Evolutionary conservation across 2,113 vertebrate genomes (phyloP).

Genomic region (Lophura nycthemera): DNA sequence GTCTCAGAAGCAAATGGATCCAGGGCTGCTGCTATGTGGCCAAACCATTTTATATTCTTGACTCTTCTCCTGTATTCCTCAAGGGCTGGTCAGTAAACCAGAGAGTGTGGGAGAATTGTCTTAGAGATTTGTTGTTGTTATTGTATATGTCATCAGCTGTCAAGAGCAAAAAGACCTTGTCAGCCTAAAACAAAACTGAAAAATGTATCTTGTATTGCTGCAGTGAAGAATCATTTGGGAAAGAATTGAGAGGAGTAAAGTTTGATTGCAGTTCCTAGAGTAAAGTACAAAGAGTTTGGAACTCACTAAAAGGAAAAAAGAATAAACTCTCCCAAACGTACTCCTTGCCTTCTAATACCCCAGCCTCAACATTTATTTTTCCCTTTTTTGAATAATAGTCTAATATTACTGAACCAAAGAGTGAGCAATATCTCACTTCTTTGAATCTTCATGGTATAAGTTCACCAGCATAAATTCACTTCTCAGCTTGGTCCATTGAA

Average conservation of each 20-base stretch:
- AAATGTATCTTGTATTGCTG: background rate
- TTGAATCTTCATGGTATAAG: conserved; percentile 13
- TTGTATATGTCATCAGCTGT: background rate
- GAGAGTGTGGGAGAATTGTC: background rate
- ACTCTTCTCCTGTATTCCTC: conserved; percentile 8
- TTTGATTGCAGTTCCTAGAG: background rate
- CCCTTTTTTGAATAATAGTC: conserved; percentile 13
- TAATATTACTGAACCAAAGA: background rate
- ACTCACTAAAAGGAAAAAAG: background rate
- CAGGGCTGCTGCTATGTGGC: background rate
- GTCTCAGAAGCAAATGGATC: background rate
- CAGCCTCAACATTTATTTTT: background rate
- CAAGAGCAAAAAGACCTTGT: conserved; percentile 16
- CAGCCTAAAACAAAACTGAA: conserved; percentile 37
- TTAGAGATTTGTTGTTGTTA: conserved; percentile 36
- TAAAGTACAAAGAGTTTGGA: background rate
- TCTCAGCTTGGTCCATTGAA: background rate
- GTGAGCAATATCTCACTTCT: conserved; percentile 20
- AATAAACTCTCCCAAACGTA: background rate
- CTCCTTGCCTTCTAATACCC: background rate
- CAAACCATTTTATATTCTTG: conserved; percentile 12
- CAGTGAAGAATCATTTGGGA: conserved; percentile 21
- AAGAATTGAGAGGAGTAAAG: background rate
- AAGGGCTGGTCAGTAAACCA: conserved; percentile 21
- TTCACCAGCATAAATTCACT: conserved; percentile 4